phyloP scores from a whole-genome alignment of 30 jellyfish, hydroid and myxozoan species.

The Clytia hemisphaerica region DNA sequence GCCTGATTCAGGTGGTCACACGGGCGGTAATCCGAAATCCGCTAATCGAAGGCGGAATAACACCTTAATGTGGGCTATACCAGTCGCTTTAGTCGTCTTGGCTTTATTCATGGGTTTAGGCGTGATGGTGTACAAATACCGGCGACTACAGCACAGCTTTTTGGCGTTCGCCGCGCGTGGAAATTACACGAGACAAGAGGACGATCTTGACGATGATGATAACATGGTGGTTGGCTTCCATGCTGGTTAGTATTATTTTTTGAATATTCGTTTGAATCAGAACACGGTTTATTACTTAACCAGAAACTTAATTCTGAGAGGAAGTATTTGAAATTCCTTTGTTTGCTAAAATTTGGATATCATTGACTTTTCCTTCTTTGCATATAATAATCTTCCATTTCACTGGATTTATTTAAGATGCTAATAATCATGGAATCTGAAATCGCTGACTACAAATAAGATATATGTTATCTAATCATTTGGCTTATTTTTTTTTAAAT shows the following conservation, averaged over 20 bases:
- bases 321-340: not conserved
- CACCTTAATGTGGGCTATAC: conserved; percentile 88
- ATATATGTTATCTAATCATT: no score
- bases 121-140: conserved; percentile 57
- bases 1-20: conserved; percentile 1
- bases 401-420: no score
- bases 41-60: not conserved
- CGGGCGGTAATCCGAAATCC: conserved; percentile 23
- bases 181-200: conserved; percentile 58
- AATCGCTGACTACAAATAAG: no score
- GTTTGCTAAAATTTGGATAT: not conserved
- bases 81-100: conserved; percentile 81
- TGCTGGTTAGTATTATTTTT: conserved; percentile 41
- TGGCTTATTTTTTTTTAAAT: no score
- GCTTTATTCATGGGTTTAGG: conserved; percentile 58
- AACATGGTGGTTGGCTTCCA: conserved; percentile 77
- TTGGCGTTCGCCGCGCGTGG: conserved; percentile 97
- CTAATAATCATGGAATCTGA: no score
- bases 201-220: conserved; percentile 59
- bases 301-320: not conserved
- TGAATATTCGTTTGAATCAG: not conserved
- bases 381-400: no score
- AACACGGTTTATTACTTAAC: not conserved
- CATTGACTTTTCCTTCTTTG: no score
- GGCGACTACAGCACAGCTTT: conserved; percentile 84